These are phyloP conservation scores for Brotula barbata DNA, from an alignment of 2,797 vertebrate genomes.

Conservation along the genomic window DNA sequence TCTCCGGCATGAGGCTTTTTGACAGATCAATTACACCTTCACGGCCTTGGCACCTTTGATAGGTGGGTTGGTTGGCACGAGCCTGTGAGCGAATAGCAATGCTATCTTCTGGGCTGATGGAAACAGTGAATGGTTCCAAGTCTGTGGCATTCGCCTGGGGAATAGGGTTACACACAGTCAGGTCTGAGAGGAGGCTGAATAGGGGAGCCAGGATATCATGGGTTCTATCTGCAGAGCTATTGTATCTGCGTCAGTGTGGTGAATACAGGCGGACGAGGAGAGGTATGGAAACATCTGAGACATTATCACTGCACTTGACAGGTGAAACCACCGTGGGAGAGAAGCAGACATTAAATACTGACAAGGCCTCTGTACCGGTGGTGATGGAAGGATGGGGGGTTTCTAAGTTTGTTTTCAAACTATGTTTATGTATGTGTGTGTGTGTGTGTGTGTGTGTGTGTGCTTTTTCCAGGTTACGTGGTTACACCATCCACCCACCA, in stretches of 20 bases:
- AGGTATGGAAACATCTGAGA: constrained; percentile 70
- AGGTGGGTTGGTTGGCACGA: constrained; percentile 28
- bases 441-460: constrained; percentile 17
- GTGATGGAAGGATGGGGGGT: constrained; percentile 25
- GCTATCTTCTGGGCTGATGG: constrained; percentile 44
- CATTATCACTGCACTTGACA: constrained; percentile 65
- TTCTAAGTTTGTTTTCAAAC: neutral
- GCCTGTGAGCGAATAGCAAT: constrained; percentile 42
- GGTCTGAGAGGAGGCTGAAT: constrained; percentile 66
- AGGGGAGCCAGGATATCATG: constrained; percentile 54
- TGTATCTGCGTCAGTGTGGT: constrained; percentile 56
- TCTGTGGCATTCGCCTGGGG: constrained; percentile 47
- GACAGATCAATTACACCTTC: constrained; percentile 64
- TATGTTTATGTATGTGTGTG: neutral
- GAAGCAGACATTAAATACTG: constrained; percentile 52
- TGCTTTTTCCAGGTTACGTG: constrained; percentile 17
- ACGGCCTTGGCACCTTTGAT: constrained; percentile 26
- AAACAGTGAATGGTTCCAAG: constrained; percentile 58
- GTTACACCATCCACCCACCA: constrained; percentile 32
- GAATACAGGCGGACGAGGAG: constrained; percentile 48
- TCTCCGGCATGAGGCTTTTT: constrained; percentile 53
- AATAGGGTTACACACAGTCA: constrained; percentile 68
- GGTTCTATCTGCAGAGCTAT: constrained; percentile 56
- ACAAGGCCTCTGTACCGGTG: constrained; percentile 33
- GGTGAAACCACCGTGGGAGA: constrained; percentile 61